Percentiles rank a stretch among this genome's conserved stretches.
These are phyloP conservation scores for Lasioglossum morio DNA, from an alignment of 2,888 invertebrate genomes.

Conservation along the genomic window DNA sequence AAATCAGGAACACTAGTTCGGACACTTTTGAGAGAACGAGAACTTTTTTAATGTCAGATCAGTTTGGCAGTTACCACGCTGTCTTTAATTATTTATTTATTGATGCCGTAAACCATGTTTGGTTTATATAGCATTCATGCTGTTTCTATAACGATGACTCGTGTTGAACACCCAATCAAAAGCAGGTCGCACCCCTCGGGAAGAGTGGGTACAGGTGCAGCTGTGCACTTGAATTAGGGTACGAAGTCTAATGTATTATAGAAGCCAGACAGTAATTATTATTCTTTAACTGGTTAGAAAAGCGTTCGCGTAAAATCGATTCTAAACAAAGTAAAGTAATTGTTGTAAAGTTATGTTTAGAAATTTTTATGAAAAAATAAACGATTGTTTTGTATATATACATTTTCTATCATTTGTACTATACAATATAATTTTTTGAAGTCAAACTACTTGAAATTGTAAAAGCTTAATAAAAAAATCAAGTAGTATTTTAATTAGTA, in stretches of 20 bases:
- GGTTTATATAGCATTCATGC: too few species aligned
- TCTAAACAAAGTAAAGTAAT: not conserved
- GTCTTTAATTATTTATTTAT: too few species aligned
- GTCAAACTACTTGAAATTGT: not conserved
- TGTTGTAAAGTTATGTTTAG: not conserved
- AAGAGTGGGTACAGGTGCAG: constrained; percentile 35
- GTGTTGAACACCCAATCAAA: not conserved
- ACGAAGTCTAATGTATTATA: not conserved
- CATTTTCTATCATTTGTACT: not conserved
- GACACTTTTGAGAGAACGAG: too few species aligned
- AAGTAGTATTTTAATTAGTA: too few species aligned
- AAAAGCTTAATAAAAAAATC: too few species aligned
- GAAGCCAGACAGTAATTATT: not conserved
- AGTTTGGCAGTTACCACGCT: not conserved
- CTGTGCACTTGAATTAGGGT: constrained; percentile 5
- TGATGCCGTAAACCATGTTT: too few species aligned
- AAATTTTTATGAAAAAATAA: not conserved
- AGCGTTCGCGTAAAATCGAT: not conserved
- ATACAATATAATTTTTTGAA: not conserved
- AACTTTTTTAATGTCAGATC: too few species aligned
- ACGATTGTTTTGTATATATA: not conserved
- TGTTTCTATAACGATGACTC: constrained; percentile 1
- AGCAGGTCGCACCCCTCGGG: not conserved
- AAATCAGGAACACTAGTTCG: too few species aligned
- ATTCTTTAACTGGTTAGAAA: not conserved